Percentiles rank a stretch among this genome's conserved stretches.
Conservation (phyloP, 2,797 vertebrate genomes). For the Lemur catta region DNA sequence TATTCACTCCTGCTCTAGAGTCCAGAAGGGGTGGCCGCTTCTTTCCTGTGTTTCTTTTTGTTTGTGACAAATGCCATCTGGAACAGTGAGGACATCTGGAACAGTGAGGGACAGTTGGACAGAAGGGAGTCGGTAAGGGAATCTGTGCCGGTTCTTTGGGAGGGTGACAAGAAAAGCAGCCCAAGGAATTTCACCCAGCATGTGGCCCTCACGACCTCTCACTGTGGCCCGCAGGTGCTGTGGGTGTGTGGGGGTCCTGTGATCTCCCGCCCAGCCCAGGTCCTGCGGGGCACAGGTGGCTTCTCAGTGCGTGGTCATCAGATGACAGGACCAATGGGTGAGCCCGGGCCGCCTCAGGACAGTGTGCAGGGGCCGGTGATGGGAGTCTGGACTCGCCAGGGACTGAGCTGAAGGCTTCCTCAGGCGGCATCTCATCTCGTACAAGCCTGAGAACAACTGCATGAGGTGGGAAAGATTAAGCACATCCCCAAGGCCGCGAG, state of each 20-base stretch:
- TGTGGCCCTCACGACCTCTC: neutral
- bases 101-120: neutral
- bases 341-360: neutral
- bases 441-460: neutral
- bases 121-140: neutral
- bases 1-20: neutral
- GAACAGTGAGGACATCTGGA: neutral
- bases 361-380: neutral
- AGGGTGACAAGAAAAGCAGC: neutral
- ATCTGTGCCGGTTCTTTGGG: neutral
- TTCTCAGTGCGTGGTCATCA: neutral
- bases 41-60: neutral
- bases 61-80: neutral
- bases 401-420: neutral
- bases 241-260: neutral
- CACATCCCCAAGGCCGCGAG: neutral
- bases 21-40: neutral
- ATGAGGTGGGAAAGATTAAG: neutral
- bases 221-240: neutral
- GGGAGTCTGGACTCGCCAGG: fast-evolving
- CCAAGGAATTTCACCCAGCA: neutral
- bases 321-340: neutral
- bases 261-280: neutral
- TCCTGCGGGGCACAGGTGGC: neutral
- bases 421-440: neutral